phyloP scores from a whole-genome alignment of 2,888 invertebrate species.

The Harpalus rufipes region DNA sequence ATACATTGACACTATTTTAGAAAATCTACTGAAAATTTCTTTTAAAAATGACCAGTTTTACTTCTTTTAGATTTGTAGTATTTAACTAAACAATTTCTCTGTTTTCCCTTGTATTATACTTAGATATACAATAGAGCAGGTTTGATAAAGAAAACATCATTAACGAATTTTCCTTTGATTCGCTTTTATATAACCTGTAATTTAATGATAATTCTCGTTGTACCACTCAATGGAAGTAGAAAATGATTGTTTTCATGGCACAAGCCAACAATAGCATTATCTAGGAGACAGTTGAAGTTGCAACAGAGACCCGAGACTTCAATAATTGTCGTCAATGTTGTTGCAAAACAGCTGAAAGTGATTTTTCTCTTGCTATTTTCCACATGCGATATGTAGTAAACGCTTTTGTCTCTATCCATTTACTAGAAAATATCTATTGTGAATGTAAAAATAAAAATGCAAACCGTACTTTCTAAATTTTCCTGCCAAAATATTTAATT shows the following conservation, averaged over 20 bases:
- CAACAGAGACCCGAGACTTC: slow-evolving; percentile 39
- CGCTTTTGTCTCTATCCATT: too few species aligned
- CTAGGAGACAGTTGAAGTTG: slow-evolving; percentile 27
- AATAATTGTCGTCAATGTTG: slow-evolving; percentile 44
- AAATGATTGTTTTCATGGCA: slow-evolving; percentile 23
- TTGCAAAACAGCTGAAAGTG: slow-evolving; percentile 52
- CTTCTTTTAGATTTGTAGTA: neutral
- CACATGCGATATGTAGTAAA: slow-evolving; percentile 23
- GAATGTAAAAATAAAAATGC: too few species aligned
- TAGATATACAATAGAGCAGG: neutral
- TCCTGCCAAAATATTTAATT: too few species aligned
- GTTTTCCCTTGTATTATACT: neutral
- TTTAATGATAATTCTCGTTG: slow-evolving; percentile 26
- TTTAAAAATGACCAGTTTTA: neutral
- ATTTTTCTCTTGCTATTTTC: slow-evolving; percentile 43
- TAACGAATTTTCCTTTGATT: slow-evolving; percentile 5
- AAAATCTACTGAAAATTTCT: neutral
- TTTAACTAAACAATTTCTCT: neutral
- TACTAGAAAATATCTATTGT: too few species aligned
- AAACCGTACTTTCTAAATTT: too few species aligned
- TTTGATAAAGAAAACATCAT: neutral
- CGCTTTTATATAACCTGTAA: slow-evolving; percentile 32
- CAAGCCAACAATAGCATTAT: slow-evolving; percentile 35
- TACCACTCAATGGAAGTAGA: slow-evolving; percentile 10
- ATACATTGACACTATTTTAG: neutral